Percentiles rank a stretch among this genome's conserved stretches.
Conservation (phyloP, 2,797 vertebrate species). For the Lepus townsendii region DNA sequence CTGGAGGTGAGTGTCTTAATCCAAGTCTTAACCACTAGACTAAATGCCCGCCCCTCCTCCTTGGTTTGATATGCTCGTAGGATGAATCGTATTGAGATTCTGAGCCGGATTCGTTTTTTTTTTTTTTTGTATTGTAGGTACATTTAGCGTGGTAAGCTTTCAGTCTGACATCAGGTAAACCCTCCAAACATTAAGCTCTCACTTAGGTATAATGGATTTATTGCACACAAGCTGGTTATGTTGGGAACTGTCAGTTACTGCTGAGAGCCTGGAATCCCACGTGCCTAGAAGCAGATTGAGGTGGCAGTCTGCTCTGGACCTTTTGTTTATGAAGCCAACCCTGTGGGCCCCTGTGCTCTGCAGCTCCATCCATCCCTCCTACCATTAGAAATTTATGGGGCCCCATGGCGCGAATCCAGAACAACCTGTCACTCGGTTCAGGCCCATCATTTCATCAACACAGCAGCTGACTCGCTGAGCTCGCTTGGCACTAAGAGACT, state of each 20-base stretch:
- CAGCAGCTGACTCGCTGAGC: not conserved
- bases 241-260: not conserved
- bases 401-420: not conserved
- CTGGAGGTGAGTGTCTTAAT: too few species aligned
- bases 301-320: not conserved
- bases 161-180: conserved; percentile 26
- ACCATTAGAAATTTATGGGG: conserved; percentile 52
- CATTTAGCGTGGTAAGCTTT: not conserved
- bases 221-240: not conserved
- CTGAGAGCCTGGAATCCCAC: not conserved
- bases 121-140: not conserved
- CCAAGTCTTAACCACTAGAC: too few species aligned
- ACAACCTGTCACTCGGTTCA: not conserved
- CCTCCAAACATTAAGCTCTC: not conserved
- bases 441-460: conserved; percentile 10
- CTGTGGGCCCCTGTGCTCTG: not conserved
- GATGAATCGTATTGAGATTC: not conserved
- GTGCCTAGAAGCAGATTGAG: not conserved
- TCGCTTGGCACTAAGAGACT: conserved; percentile 5
- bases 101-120: not conserved
- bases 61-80: not conserved
- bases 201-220: not conserved
- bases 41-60: not conserved
- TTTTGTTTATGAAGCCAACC: conserved; percentile 5
- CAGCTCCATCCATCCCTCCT: not conserved